Percentiles rank a stretch among this genome's conserved stretches.
phyloP scores from a whole-genome alignment of 2,113 vertebrate species.

The Acanthisitta chloris region DNA sequence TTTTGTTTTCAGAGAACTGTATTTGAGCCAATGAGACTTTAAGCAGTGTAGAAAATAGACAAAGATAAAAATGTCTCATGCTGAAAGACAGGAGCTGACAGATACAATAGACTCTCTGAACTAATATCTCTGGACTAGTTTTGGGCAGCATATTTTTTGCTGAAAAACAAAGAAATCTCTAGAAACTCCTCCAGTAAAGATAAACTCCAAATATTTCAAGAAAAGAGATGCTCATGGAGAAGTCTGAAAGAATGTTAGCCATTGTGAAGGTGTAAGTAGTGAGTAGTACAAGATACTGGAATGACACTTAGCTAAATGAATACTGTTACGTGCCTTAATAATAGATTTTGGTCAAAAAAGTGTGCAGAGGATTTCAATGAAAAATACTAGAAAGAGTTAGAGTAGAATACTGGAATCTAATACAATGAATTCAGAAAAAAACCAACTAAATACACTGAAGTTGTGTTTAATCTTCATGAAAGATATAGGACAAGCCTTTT shows the following conservation, averaged over 20 bases:
- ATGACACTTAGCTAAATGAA: background rate
- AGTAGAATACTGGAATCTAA: background rate
- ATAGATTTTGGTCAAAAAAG: background rate
- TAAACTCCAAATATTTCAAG: background rate
- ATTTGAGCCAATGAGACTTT: background rate
- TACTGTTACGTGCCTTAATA: background rate
- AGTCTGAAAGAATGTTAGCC: accelerated
- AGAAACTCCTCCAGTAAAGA: background rate
- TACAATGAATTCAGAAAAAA: background rate
- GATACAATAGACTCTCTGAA: background rate
- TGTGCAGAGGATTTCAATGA: background rate
- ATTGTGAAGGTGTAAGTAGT: background rate
- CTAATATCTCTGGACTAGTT: background rate
- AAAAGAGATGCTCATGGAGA: background rate
- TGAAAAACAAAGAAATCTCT: background rate
- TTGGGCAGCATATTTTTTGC: background rate
- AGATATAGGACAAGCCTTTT: background rate
- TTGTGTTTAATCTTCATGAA: background rate
- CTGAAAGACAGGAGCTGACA: background rate
- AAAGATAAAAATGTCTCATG: background rate
- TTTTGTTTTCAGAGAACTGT: background rate
- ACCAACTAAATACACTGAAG: background rate
- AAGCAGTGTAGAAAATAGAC: background rate
- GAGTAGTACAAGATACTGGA: background rate
- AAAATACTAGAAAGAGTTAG: background rate